These are phyloP conservation scores for Bergia puertoricense DNA, from an alignment of 92 coral and sea anemone genomes.

Conservation along the genomic window DNA sequence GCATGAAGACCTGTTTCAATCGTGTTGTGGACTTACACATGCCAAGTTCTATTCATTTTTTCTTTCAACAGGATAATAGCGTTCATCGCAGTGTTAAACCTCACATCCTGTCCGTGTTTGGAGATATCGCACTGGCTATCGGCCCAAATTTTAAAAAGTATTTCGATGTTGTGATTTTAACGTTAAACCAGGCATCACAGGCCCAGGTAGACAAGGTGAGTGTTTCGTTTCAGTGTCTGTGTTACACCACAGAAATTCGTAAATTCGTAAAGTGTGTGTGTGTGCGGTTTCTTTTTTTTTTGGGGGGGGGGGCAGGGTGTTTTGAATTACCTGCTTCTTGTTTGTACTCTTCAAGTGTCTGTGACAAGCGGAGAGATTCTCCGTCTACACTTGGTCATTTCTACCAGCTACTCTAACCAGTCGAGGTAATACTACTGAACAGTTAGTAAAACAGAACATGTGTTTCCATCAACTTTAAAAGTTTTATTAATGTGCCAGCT, in stretches of 20 bases:
- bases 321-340: no score
- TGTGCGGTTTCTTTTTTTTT: not conserved
- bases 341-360: not conserved
- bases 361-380: no score
- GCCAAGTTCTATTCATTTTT: not conserved
- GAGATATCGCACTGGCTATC: constrained; percentile 92
- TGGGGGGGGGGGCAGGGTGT: not conserved
- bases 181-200: constrained; percentile 81
- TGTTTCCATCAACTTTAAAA: no score
- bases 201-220: constrained; percentile 87
- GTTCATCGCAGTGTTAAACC: constrained; percentile 96
- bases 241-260: not conserved
- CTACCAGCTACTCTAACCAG: no score
- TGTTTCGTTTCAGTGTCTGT: not conserved
- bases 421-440: no score
- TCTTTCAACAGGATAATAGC: constrained; percentile 67
- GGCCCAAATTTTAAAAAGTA: constrained; percentile 79
- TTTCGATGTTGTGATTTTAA: constrained; percentile 76
- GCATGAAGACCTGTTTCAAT: no score
- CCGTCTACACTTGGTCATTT: no score
- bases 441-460: no score
- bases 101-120: constrained; percentile 90
- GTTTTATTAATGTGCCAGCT: no score
- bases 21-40: no score
- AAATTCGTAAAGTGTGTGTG: not conserved